Conservation (phyloP, 2,797 vertebrate species). For the Antrozous pallidus region DNA sequence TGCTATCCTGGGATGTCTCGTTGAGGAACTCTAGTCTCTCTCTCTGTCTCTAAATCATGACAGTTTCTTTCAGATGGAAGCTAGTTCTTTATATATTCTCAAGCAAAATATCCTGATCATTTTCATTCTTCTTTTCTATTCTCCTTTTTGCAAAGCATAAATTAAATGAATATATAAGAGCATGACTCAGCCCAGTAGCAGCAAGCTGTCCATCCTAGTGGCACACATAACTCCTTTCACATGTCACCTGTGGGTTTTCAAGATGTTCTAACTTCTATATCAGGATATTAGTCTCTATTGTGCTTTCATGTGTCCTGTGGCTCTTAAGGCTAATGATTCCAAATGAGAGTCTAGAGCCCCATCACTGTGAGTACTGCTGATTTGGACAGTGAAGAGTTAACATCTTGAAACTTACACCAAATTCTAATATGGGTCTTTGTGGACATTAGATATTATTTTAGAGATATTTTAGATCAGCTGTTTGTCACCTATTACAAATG, state of each 20-base stretch:
- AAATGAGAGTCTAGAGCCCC: neutral
- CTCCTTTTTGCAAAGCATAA: neutral
- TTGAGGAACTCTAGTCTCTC: neutral
- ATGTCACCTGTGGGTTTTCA: slow-evolving; percentile 61
- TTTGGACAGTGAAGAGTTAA: slow-evolving; percentile 15
- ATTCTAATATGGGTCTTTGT: neutral
- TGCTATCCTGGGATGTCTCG: neutral
- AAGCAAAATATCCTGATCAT: neutral
- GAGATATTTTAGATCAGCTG: neutral
- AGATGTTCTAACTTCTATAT: slow-evolving; percentile 57
- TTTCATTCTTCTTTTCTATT: neutral
- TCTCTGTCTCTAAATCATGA: neutral
- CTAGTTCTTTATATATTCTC: neutral
- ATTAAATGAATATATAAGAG: neutral
- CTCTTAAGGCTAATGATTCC: slow-evolving; percentile 60
- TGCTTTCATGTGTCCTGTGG: slow-evolving; percentile 16
- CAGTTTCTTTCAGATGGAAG: slow-evolving; percentile 32
- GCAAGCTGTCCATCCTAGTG: neutral
- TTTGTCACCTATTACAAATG: neutral
- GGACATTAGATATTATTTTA: no score
- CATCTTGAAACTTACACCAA: neutral
- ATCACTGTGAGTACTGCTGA: neutral
- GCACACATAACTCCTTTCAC: slow-evolving; percentile 26
- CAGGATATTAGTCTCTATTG: slow-evolving; percentile 20
- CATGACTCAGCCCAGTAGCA: neutral